phyloP scores from a whole-genome alignment of 2,888 invertebrate genomes.

The Microplitis deprimator region DNA sequence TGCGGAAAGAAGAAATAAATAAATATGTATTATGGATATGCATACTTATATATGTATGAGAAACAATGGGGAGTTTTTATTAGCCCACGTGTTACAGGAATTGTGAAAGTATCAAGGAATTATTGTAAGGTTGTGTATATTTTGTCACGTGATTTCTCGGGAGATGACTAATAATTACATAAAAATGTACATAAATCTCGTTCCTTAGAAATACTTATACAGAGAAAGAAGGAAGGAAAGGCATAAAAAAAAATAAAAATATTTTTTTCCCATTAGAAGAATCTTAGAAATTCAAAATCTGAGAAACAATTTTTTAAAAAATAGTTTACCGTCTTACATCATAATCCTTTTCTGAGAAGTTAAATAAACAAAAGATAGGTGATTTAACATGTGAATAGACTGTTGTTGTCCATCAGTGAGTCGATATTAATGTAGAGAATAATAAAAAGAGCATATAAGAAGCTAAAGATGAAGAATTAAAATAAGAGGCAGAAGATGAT shows the following conservation, averaged over 20 bases:
- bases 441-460: neutral
- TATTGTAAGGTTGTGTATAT: neutral
- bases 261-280: neutral
- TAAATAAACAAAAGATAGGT: slow-evolving; percentile 29
- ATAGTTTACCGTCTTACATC: neutral
- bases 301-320: neutral
- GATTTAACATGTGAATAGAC: slow-evolving; percentile 31
- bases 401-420: slow-evolving; percentile 21
- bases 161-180: slow-evolving; percentile 16
- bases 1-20: neutral
- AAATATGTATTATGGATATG: neutral
- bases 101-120: neutral
- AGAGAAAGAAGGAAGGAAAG: neutral
- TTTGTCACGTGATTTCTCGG: slow-evolving; percentile 26
- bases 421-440: slow-evolving; percentile 19
- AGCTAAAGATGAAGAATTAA: slow-evolving; percentile 17
- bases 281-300: slow-evolving; percentile 7
- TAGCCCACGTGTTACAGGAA: slow-evolving; percentile 6
- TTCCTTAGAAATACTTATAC: slow-evolving; percentile 5
- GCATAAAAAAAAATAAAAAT: neutral
- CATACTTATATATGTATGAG: neutral
- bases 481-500: slow-evolving; percentile 8
- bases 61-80: slow-evolving; percentile 9
- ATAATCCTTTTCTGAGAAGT: slow-evolving; percentile 17
- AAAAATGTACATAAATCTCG: neutral